Conservation (phyloP, 2,797 vertebrate species). For the Chelmon rostratus region DNA sequence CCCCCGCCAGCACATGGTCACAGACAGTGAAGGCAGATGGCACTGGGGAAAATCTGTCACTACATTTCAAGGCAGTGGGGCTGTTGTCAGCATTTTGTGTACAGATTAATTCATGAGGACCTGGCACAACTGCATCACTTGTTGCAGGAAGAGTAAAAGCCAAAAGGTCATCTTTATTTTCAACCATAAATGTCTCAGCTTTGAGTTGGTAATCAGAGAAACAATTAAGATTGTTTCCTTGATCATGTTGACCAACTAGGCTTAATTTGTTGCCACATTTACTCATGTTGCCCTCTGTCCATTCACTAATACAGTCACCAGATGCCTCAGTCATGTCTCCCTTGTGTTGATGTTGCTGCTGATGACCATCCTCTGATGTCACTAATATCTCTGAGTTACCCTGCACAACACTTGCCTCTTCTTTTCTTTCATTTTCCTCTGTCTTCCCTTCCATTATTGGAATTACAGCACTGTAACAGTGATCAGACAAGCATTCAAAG, state of each 20-base stretch:
- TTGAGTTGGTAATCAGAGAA: constrained; percentile 17
- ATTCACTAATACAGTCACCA: constrained; percentile 18
- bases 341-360: constrained; percentile 27
- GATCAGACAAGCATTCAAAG: constrained; percentile 15
- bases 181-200: constrained; percentile 22
- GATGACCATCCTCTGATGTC: constrained; percentile 14
- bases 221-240: constrained; percentile 16
- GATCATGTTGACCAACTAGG: constrained; percentile 11
- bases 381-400: background rate
- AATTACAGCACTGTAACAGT: constrained; percentile 5
- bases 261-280: constrained; percentile 11
- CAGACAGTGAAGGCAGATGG: constrained; percentile 57
- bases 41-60: constrained; percentile 52
- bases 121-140: constrained; percentile 72
- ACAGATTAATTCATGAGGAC: constrained; percentile 43
- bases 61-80: constrained; percentile 31
- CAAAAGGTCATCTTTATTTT: constrained; percentile 38
- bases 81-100: constrained; percentile 38
- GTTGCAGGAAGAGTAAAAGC: constrained; percentile 13
- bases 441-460: background rate
- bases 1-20: constrained; percentile 45
- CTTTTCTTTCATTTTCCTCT: constrained; percentile 16
- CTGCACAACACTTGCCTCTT: background rate
- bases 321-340: constrained; percentile 13
- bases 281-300: constrained; percentile 7